phyloP scores from a whole-genome alignment of 2,113 vertebrate genomes.

The Alouatta palliata region DNA sequence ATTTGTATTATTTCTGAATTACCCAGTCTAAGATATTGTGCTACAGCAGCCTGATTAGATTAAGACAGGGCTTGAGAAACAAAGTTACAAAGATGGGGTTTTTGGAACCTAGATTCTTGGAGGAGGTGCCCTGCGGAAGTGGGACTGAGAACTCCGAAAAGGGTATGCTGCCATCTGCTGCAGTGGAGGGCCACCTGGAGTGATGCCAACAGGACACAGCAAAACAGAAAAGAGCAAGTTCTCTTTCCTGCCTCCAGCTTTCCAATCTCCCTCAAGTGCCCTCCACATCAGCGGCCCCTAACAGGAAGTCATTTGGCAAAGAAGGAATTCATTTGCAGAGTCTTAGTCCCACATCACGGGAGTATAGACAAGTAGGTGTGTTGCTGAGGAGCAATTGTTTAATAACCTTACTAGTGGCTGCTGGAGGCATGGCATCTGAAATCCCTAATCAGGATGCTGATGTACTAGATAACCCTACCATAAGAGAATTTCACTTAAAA shows the following conservation, averaged over 20 bases:
- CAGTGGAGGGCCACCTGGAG: neutral
- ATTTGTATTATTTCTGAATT: neutral
- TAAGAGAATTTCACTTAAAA: neutral
- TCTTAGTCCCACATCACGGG: rapidly evolving
- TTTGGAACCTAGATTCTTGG: neutral
- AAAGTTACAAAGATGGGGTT: neutral
- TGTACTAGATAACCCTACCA: neutral
- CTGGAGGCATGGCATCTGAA: neutral
- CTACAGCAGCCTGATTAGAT: neutral
- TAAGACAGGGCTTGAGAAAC: neutral
- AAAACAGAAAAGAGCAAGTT: neutral
- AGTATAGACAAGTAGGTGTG: neutral
- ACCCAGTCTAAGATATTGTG: neutral
- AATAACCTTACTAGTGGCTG: neutral
- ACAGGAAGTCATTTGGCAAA: neutral
- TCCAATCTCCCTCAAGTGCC: neutral
- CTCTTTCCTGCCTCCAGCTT: neutral
- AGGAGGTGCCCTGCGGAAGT: neutral
- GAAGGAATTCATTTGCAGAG: neutral
- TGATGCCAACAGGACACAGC: neutral
- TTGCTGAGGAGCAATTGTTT: neutral
- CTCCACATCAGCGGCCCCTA: neutral
- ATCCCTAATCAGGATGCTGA: neutral
- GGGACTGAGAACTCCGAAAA: neutral
- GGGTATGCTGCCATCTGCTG: neutral